Base-by-base conservation (phyloP, 2,888 invertebrate genomes). In the Xestia ashworthii region DNA sequence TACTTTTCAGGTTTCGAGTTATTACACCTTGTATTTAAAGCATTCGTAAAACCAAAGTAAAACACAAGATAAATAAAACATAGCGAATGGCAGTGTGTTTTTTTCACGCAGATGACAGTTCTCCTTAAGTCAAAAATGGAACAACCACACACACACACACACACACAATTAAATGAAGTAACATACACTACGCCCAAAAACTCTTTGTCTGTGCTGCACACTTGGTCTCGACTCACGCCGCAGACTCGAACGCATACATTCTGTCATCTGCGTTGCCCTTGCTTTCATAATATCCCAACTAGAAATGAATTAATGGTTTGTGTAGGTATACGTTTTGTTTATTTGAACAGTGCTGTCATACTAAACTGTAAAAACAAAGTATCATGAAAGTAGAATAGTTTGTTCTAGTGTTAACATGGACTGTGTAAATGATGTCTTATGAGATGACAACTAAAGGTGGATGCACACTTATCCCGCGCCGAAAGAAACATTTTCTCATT, bases 131-230 rank as follows among this genome's bases (percentile, higher is more conserved):
- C 41, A 74, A 74, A n/a, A 81, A 81, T 64, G 32, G 8, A 71
- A 81, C n/a, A 55, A 55, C 55, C 80, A 71, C 80, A 58, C 80
- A 78, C 75, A 81, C 44, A 44, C 32, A 50, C 71, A 70, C 80
- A 48, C 80, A 78, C 64, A 78, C 41, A 65, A 74, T 53, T 81
- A 55, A 64, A 75, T 41, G 41, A 75, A 14, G 41, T 81, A 81
- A 81, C 78, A 41, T 78, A 81, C 78, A 55, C 74, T 77, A 53
- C 75, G 53, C 75, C 75, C 64, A 81, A 50, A 25, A 25, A 98
- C 95, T 60, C 97, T 97, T 80, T 97, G 97, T 25, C 97, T 94
- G 53, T n/a, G 94, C 91, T 71, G 96, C 94, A n/a, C 95, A 93
- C 44, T 94, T 96, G 46, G 97, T 95, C 87, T 96, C 97, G 80